Conservation (phyloP, 2,113 vertebrate genomes). For the Mustelus asterias region DNA sequence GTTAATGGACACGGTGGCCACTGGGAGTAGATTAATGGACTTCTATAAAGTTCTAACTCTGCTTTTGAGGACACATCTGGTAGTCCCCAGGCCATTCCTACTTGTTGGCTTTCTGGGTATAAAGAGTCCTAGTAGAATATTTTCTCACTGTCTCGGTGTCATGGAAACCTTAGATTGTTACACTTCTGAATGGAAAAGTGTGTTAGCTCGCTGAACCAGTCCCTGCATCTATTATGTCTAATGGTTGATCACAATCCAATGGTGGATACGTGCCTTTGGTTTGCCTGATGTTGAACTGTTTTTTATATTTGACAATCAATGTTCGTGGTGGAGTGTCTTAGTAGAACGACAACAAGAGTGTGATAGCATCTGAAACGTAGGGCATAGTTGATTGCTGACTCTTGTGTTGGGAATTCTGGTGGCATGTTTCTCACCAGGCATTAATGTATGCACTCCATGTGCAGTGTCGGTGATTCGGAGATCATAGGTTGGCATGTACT, state of each 20-base stretch:
- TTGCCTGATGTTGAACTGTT: background rate
- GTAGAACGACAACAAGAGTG: background rate
- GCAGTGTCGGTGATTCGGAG: background rate
- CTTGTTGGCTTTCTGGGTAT: background rate
- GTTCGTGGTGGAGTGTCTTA: background rate
- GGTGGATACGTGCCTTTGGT: background rate
- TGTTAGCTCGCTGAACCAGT: background rate
- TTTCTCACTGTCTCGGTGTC: background rate
- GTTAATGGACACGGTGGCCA: too few relatives aligned
- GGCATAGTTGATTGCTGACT: too few relatives aligned
- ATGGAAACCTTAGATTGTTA: background rate
- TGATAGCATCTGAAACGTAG: background rate
- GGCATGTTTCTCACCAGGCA: too few relatives aligned
- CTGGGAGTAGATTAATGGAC: too few relatives aligned
- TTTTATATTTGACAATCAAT: background rate
- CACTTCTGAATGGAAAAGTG: background rate
- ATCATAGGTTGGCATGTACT: background rate
- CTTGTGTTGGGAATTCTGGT: too few relatives aligned
- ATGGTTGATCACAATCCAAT: background rate
- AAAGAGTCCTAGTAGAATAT: background rate
- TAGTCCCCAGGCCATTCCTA: too few relatives aligned
- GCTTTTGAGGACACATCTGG: too few relatives aligned
- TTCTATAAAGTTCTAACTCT: too few relatives aligned
- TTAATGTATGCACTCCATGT: background rate
- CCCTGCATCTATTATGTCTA: background rate